phyloP scores from a whole-genome alignment of 2,888 invertebrate genomes.

The Drosophila anceps region DNA sequence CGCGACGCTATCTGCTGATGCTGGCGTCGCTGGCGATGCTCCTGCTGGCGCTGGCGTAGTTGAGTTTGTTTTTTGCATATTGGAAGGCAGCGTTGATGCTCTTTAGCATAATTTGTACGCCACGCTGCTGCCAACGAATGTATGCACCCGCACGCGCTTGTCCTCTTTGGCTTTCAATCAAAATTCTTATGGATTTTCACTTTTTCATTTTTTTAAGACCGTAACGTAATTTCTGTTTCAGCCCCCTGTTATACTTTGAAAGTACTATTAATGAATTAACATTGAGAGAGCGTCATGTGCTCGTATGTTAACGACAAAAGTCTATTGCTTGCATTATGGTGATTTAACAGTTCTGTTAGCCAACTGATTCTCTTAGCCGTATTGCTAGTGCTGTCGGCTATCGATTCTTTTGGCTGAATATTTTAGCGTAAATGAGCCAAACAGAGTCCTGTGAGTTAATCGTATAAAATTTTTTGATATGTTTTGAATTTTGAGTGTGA shows the following conservation, averaged over 20 bases:
- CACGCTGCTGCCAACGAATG: slow-evolving; percentile 54
- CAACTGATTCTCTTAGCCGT: background rate
- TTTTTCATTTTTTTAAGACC: slow-evolving; percentile 26
- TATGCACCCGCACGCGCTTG: slow-evolving; percentile 56
- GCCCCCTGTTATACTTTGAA: slow-evolving; percentile 21
- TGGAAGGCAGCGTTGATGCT: slow-evolving; percentile 63
- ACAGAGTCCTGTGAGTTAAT: too few species aligned
- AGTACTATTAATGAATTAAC: slow-evolving; percentile 11
- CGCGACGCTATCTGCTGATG: slow-evolving; percentile 38
- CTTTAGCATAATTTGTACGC: slow-evolving; percentile 74
- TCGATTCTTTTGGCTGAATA: background rate
- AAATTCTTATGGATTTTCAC: slow-evolving; percentile 43
- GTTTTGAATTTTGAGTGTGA: too few species aligned
- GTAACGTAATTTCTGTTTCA: slow-evolving; percentile 22
- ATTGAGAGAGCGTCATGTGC: slow-evolving; percentile 1
- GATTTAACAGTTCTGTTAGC: slow-evolving; percentile 1
- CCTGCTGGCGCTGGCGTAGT: slow-evolving; percentile 30
- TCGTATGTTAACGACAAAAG: slow-evolving; percentile 8
- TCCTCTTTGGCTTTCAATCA: slow-evolving; percentile 34
- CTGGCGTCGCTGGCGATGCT: slow-evolving; percentile 12
- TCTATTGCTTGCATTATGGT: background rate
- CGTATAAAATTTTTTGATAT: too few species aligned
- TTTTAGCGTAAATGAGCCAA: too few species aligned
- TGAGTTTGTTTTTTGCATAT: slow-evolving; percentile 52
- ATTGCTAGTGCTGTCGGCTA: background rate